Base-by-base conservation (phyloP, 2,888 invertebrate species). In the Chymomyza amoena region DNA sequence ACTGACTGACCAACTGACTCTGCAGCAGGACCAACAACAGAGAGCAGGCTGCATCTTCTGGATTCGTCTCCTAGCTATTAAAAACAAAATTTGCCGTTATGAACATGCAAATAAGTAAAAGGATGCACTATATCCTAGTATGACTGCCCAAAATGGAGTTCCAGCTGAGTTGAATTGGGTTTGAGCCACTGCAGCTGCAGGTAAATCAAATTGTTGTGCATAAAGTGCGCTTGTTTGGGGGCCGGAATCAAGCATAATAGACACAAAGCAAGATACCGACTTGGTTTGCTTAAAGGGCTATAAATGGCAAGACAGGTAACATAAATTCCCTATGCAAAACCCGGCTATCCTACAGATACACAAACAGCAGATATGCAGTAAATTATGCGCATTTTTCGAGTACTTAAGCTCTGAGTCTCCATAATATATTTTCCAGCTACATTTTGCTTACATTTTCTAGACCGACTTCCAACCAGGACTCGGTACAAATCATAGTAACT, bases 21-120 rank as follows among this genome's bases (percentile, higher is more conserved):
- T 6, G 56, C 20, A 63, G 36, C 63, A 56, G 36, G 64, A 32
- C 54, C 39, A 56, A 64, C 32, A 36, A 20, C 54, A 52, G 18
- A 13, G 25, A 51, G 25, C 54, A 9, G 36, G 36, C 36, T 45
- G 39, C 39, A 45, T 45, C 39, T 13, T 32, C 32, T 32, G 32
- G 9, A 32, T 1, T 7, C 1, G 32, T 9, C 32, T 32, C 0
- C 7, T 61, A 50, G 54, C 76, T 66, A 65, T 66, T 69, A 68
- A 68, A 69, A 61, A 71, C 59, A 70, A 66, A 70, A 78, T 70
- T 77, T 77, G 77, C 69, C 65, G 71, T 66, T 66, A 77, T 70
- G 72, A 75, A 71, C 68, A 67, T 56, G 63, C 28, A 64, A 50
- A 69, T 54, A 10, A 25, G 20, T 52, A 36, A 28, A 36, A 28